Evolutionary conservation across 2,113 vertebrate genomes (phyloP), one percentile per base, ranked within the genome.

Genomic region (Spheniscus mendiculus): DNA sequence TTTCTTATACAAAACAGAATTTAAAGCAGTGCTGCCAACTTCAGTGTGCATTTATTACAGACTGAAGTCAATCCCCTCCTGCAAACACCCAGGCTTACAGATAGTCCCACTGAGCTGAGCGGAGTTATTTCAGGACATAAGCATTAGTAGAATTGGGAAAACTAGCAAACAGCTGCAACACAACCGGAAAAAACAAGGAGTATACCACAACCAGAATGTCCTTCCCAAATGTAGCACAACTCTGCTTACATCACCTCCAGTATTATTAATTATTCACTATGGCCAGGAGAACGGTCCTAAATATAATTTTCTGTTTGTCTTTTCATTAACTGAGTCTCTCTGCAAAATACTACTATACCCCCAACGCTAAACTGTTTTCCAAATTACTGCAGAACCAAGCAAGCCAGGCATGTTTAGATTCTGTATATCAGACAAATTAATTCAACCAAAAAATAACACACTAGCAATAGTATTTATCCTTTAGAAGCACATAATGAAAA

Each of bases 221-320:
- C 93, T 89, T 89, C 78, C 61, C 93, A 95, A 97, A 95, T 58
- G 92, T 40, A 88, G 90, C 82, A 94, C 90, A 93, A 45, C 26
- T 78, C 66, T 80, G 76, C 69, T 96, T 94, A 94, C 90, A 86
- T 92, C 92, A 94, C 72, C 90, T 83, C 79, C 67, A 93, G 83
- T 59, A 55, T 74, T 73, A 96, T 87, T 90, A 95, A 94, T 95
- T 94, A 95, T 96, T 97, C 90, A 96, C 90, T 52, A 40, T 2
- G 44, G 72, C 52, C 79, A 89, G 42, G 21, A 85, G 32, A 89
- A 88, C 0, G 0, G 58, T 58, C 67, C 90, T 93, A 93, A 90
- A 94, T 91, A 85, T 58, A 92, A 78, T 92, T 73, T 62, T 77
- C 62, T 88, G 65, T 87, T 91, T 90, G 79, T 62, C 56, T 90